Evolutionary conservation across 2,888 invertebrate genomes (phyloP), one percentile per base, ranked within the genome.

Genomic region (Parascotia fuliginaria): DNA sequence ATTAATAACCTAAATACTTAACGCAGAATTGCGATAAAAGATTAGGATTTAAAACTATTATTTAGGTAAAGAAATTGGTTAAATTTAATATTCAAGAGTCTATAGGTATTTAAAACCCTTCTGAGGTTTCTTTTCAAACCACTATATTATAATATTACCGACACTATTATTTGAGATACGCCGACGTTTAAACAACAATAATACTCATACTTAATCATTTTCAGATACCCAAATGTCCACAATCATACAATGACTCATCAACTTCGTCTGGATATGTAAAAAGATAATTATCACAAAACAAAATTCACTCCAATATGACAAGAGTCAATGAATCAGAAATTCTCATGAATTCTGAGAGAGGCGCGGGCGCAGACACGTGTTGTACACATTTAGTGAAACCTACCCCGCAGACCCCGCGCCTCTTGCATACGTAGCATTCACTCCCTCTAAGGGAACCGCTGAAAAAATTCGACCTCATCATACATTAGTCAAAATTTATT

Each of bases 311-410:
- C 61, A 48, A 76, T 73, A 77, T 67, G 71, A 77, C 75, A 80
- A 81, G 79, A 79, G 70, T 73, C 75, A 81, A 84, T 87, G 88
- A 90, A 85, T 89, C 89, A 86, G 82, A 82, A 83, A 85, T 88
- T 89, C 90, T 87, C 89, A 87, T 87, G 89, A 84, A 78, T 76
- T 75, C 73, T 65, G 63, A 61, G 60, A 73, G 72, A 64, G 74
- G 75, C 74, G 64, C 59, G 69, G 75, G 79, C 76, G 70, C 63
- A 38, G 62, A 75, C 90, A 90, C 81, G 87, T 90, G 89, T 75
- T 78, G 64, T 81, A 73, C 89, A 89, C 91, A 85, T 89, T 88
- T 81, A 65, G 69, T 72, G 62, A 75, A 66, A 65, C 78, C 80
- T 76, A 77, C 70, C 79, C 71, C 73, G 72, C 77, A 37, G 66